phyloP scores from a whole-genome alignment of 2,888 invertebrate species.

The Notocelia uddmanniana region DNA sequence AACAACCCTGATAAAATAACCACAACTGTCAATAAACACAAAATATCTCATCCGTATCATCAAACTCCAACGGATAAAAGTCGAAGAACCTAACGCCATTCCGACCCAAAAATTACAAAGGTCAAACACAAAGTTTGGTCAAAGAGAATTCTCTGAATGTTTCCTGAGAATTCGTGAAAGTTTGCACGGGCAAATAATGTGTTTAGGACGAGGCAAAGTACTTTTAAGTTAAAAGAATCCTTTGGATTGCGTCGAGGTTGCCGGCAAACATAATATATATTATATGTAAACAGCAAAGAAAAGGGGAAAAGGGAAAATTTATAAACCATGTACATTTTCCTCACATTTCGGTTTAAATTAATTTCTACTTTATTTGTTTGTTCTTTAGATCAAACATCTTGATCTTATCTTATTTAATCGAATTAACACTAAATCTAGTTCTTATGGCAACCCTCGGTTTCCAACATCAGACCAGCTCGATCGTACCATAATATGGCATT shows the following conservation, averaged over 20 bases:
- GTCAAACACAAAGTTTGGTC: slow-evolving; percentile 14
- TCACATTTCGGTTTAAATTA: too few relatives aligned
- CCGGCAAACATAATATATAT: too few relatives aligned
- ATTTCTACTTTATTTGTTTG: too few relatives aligned
- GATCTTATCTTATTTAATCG: too few relatives aligned
- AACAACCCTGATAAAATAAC: neutral
- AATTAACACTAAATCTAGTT: too few relatives aligned
- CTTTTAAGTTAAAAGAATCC: slow-evolving; percentile 15
- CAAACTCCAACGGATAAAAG: neutral
- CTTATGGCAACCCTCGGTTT: too few relatives aligned
- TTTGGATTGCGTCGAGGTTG: neutral
- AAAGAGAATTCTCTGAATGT: slow-evolving; percentile 10
- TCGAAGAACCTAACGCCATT: neutral
- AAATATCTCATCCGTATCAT: neutral
- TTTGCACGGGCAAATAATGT: slow-evolving; percentile 18
- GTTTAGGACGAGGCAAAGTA: slow-evolving; percentile 11
- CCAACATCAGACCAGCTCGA: too few relatives aligned
- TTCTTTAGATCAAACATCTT: too few relatives aligned
- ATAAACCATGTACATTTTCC: too few relatives aligned
- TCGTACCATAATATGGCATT: too few relatives aligned
- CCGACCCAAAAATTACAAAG: slow-evolving; percentile 12
- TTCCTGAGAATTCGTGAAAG: neutral
- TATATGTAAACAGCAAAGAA: too few relatives aligned
- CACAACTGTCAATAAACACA: neutral
- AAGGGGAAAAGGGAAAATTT: too few relatives aligned